These are phyloP conservation scores for Buceros bicornis DNA, from an alignment of 2,797 vertebrate species.

Conservation along the genomic window DNA sequence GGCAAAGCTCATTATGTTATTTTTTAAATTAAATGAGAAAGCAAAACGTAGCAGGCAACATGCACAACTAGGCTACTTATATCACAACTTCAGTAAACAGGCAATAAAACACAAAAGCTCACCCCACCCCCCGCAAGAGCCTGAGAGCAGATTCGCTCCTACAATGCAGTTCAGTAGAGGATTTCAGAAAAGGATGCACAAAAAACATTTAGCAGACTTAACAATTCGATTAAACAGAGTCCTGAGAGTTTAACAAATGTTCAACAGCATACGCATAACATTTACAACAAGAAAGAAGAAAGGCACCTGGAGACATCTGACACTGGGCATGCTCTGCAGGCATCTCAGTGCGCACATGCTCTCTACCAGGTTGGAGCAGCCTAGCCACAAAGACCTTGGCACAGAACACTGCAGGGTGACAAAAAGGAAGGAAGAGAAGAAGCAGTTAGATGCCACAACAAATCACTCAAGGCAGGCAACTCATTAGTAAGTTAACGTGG, in stretches of 20 bases:
- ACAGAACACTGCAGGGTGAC: constrained; percentile 99
- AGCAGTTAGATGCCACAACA: constrained; percentile 89
- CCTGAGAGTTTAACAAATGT: constrained; percentile 84
- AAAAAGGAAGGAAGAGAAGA: constrained; percentile 91
- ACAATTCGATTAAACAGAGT: constrained; percentile 83
- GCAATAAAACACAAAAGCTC: constrained; percentile 60
- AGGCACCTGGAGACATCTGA: constrained; percentile 96
- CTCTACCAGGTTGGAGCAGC: constrained; percentile 99
- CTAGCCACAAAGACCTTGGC: constrained; percentile 99
- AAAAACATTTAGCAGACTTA: constrained; percentile 85
- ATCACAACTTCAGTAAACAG: constrained; percentile 59
- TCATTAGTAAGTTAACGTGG: constrained; percentile 81
- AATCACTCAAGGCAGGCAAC: constrained; percentile 85
- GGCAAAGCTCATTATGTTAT: constrained; percentile 44
- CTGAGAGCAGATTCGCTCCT: constrained; percentile 49
- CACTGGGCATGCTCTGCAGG: constrained; percentile 99
- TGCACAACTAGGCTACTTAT: constrained; percentile 76
- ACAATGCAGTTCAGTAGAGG: constrained; percentile 66
- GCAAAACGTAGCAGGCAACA: constrained; percentile 74
- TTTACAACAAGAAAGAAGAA: constrained; percentile 94
- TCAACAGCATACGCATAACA: constrained; percentile 86
- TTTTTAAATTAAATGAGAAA: constrained; percentile 67
- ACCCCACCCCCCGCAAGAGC: constrained; percentile 42
- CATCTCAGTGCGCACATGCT: constrained; percentile 99
- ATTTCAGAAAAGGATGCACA: constrained; percentile 82